Conservation (phyloP, 1,140 invertebrate genomes). For the Meloidogyne exigua region DNA sequence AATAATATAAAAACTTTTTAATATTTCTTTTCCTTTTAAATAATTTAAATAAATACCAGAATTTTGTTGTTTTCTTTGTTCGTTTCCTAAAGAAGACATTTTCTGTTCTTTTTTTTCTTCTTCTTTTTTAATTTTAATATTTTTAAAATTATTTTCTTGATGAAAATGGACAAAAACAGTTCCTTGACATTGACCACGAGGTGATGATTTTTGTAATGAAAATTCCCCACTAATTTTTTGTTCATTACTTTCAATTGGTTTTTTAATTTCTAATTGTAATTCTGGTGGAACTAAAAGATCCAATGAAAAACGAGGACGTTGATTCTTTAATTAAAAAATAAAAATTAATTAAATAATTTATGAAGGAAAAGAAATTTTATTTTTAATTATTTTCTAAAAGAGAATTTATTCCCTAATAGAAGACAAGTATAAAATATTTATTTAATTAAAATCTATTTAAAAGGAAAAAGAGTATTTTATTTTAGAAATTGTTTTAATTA, state of each 20-base stretch:
- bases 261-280: slow-evolving; percentile 1
- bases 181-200: slow-evolving; percentile 7
- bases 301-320: slow-evolving; percentile 20
- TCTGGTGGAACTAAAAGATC: slow-evolving; percentile 5
- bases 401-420: too few species aligned
- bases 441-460: too few species aligned
- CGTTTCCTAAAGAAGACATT: not conserved
- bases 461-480: too few species aligned
- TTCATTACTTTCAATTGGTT: not conserved
- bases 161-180: not conserved
- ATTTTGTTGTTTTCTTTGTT: not conserved
- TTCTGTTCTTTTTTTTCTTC: not conserved
- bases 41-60: not conserved
- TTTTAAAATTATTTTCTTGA: slow-evolving; percentile 1
- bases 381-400: too few species aligned
- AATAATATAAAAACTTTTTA: too few species aligned
- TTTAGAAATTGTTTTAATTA: too few species aligned
- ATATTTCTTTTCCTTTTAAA: too few species aligned
- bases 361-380: too few species aligned
- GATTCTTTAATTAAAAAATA: not conserved
- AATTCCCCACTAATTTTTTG: not conserved
- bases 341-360: too few species aligned
- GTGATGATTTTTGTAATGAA: not conserved
- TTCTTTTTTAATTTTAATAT: not conserved
- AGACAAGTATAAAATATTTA: too few species aligned